These are phyloP conservation scores for Liolophura sinensis DNA, from an alignment of 1,140 invertebrate species.

Conservation along the genomic window DNA sequence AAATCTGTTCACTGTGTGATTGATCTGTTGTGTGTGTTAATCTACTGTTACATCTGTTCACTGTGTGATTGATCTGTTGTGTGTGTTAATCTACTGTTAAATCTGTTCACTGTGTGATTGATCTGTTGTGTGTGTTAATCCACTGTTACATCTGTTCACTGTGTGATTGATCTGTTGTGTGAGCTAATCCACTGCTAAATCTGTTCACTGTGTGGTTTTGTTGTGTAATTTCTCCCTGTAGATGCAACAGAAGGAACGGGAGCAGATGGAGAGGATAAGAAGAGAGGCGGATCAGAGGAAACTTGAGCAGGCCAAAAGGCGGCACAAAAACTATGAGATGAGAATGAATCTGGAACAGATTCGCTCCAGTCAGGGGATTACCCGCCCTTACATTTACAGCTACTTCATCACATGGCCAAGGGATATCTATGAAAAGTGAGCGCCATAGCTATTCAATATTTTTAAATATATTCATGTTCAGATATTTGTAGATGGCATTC, in stretches of 20 bases:
- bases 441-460: background rate
- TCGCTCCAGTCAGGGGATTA: constrained; percentile 41
- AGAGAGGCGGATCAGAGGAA: constrained; percentile 34
- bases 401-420: constrained; percentile 50
- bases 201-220: background rate
- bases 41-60: too few relatives aligned
- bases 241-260: constrained; percentile 41
- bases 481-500: too few relatives aligned
- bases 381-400: constrained; percentile 46
- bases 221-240: constrained; percentile 15
- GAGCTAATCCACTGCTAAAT: background rate
- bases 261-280: constrained; percentile 36
- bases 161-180: too few relatives aligned
- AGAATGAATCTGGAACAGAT: constrained; percentile 35
- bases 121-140: background rate
- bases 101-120: background rate
- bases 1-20: too few relatives aligned
- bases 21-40: too few relatives aligned
- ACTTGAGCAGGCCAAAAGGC: constrained; percentile 26
- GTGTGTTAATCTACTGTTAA: background rate
- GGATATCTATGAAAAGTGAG: constrained; percentile 46
- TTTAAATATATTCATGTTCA: too few relatives aligned
- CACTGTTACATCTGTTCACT: background rate
- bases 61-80: background rate
- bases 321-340: constrained; percentile 44